These are phyloP conservation scores for Arvicanthis niloticus DNA, from an alignment of 2,113 vertebrate genomes.

Conservation along the genomic window DNA sequence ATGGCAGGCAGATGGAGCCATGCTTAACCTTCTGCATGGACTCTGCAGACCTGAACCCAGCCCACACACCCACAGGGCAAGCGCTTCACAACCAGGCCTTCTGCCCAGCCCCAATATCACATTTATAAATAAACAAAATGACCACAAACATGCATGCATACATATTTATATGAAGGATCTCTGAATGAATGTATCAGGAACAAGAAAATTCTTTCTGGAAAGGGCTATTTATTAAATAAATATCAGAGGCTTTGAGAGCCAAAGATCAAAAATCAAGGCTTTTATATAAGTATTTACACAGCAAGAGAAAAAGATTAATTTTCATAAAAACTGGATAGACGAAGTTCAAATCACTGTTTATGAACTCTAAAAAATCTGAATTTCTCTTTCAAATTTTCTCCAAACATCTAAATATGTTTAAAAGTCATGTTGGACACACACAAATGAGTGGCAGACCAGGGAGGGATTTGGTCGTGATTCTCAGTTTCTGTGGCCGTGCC, in stretches of 20 bases:
- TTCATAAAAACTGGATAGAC: not conserved
- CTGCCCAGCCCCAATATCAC: not conserved
- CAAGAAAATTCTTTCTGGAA: conserved; percentile 3
- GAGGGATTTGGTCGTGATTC: not conserved
- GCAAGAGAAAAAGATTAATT: conserved; percentile 1
- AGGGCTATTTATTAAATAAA: conserved; percentile 1
- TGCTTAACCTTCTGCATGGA: too few relatives aligned
- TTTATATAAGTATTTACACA: not conserved
- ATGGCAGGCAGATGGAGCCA: not conserved
- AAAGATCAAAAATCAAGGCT: not conserved
- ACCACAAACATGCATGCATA: not conserved
- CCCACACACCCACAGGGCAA: not conserved
- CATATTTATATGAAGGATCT: not conserved
- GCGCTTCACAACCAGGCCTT: not conserved
- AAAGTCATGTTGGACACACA: not conserved
- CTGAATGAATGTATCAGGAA: not conserved
- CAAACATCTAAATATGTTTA: not conserved
- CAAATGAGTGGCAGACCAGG: not conserved
- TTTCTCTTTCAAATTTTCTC: not conserved
- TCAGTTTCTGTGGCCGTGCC: not conserved
- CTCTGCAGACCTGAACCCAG: not conserved
- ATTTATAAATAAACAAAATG: conserved; percentile 15
- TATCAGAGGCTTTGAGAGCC: not conserved
- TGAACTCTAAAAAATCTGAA: not conserved
- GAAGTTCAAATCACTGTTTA: conserved; percentile 28